A percentile compares a stretch with the other conserved stretches of the same genome.
Evolutionary conservation across 2,888 invertebrate species (phyloP).

Genomic region (Pristionchus maxplancki): DNA sequence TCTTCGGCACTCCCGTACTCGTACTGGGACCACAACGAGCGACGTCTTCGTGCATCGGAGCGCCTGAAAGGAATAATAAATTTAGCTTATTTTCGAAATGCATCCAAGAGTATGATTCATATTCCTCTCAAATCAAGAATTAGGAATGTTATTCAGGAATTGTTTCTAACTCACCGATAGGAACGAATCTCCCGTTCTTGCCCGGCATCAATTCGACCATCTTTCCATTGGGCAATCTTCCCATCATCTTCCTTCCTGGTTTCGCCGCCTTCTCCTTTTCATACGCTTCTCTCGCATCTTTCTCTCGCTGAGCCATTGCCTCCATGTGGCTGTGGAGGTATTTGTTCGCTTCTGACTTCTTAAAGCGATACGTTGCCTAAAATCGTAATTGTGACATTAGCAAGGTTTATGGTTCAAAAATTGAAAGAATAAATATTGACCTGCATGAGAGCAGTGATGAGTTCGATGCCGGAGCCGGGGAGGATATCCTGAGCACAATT

Average conservation of each 20-base stretch:
- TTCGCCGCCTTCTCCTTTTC: background rate
- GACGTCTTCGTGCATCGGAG: background rate
- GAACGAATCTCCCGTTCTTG: background rate
- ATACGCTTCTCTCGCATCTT: background rate
- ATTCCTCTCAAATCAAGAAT: too few species aligned
- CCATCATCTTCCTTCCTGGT: background rate
- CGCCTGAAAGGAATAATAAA: too few species aligned
- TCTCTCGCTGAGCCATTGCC: background rate
- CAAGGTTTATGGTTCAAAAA: too few species aligned
- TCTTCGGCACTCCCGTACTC: background rate
- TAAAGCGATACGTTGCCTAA: background rate
- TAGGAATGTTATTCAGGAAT: too few species aligned
- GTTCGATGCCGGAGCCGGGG: too few species aligned
- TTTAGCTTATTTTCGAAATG: too few species aligned
- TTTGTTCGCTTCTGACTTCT: background rate
- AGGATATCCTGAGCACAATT: too few species aligned
- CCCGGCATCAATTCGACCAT: background rate
- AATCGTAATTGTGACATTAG: too few species aligned
- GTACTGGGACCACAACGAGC: background rate
- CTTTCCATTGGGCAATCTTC: background rate
- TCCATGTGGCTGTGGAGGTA: background rate
- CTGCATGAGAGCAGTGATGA: too few species aligned
- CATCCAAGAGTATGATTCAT: too few species aligned
- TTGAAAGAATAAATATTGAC: too few species aligned
- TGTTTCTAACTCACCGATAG: too few species aligned